Evolutionary conservation across 2,113 vertebrate species (phyloP), one percentile per base, ranked within the genome.

Genomic region (Sprattus sprattus): DNA sequence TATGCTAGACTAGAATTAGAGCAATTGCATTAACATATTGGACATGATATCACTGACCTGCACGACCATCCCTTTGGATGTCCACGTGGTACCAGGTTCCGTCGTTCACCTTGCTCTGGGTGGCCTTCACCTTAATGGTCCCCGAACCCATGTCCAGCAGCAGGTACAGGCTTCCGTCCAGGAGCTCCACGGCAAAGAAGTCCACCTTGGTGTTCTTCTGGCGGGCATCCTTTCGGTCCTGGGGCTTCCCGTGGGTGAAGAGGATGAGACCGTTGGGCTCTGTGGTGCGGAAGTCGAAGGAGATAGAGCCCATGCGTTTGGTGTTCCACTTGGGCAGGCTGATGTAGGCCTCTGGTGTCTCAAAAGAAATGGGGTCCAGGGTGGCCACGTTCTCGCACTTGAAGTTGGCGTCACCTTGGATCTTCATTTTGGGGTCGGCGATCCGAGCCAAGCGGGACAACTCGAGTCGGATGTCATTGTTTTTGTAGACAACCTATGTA

Each of bases 241-340:
- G 98, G 6, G 96, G 98, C 88, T 99, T 99, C 22, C 98, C 98
- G 0, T 99, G 98, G 22, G 98, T 99, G 89, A 99, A 99, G 81
- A 99, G 97, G 83, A 99, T 99, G 81, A 99, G 96, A 87, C 98
- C 98, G 0, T 98, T 99, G 89, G 98, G 98, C 88, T 99, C 98
- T 0, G 97, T 98, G 7, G 98, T 99, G 82, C 97, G 96, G 90
- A 99, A 99, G 90, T 99, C 98, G 4, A 99, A 99, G 1, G 98
- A 99, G 88, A 99, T 99, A 81, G 98, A 99, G 47, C 98, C 98
- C 97, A 99, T 99, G 46, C 97, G 95, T 86, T 99, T 99, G 86
- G 98, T 99, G 93, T 99, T 99, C 98, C 98, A 99, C 86, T 99
- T 99, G 49, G 98, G 98, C 39, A 99, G 95, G 90, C 97, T 99